These are phyloP conservation scores for Anabacerthia variegaticeps DNA, from an alignment of 2,797 vertebrate genomes.

Conservation along the genomic window DNA sequence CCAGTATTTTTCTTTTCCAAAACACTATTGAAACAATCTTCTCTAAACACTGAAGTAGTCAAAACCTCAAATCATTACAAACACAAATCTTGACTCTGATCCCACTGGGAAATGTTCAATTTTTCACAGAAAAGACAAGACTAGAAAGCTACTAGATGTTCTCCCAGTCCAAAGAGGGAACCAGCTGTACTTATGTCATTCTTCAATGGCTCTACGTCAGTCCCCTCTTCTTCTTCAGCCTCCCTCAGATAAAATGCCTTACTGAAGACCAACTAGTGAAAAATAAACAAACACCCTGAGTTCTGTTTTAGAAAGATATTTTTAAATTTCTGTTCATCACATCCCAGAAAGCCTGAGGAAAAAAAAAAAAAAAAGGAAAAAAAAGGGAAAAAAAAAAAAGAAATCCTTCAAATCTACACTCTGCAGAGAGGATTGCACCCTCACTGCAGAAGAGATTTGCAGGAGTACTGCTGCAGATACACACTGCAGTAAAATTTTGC, in stretches of 20 bases:
- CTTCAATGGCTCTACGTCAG: neutral
- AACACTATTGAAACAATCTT: neutral
- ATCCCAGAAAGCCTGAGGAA: neutral
- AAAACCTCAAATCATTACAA: neutral
- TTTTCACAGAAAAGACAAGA: neutral
- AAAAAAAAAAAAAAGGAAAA: neutral
- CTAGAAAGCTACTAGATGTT: neutral
- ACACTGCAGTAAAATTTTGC: constrained; percentile 51
- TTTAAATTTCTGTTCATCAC: constrained; percentile 14
- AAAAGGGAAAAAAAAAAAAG: neutral
- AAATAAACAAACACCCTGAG: neutral
- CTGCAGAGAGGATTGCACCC: neutral
- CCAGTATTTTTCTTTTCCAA: neutral
- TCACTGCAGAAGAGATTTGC: constrained; percentile 41
- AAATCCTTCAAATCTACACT: constrained; percentile 20
- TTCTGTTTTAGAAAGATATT: neutral
- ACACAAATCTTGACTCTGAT: neutral
- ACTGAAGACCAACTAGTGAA: neutral
- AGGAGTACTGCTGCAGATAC: constrained; percentile 24
- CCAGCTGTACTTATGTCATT: neutral
- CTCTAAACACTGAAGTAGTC: neutral
- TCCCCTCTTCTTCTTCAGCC: neutral
- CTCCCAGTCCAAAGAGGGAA: neutral
- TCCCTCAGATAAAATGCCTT: neutral
- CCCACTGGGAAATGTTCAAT: neutral